Evolutionary conservation across 2,113 vertebrate genomes (phyloP).

Genomic region (Diglossa brunneiventris): DNA sequence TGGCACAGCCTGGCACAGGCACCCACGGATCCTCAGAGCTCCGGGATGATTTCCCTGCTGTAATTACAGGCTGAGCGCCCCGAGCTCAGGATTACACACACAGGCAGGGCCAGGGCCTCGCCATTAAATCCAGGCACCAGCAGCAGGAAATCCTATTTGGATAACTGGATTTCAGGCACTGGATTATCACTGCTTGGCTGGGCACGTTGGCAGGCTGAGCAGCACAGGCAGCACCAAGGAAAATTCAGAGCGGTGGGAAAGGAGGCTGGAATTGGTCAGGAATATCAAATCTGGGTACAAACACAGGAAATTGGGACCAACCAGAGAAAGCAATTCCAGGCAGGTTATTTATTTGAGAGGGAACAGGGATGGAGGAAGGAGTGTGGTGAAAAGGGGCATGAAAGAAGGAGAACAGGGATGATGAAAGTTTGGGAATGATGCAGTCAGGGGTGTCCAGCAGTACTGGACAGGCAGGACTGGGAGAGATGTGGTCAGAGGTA

Average conservation of each 20-base stretch:
- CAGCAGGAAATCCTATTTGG: slow-evolving; percentile 47
- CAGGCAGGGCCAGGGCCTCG: not conserved
- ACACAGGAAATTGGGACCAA: not conserved
- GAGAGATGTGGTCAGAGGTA: not conserved
- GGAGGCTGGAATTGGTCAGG: not conserved
- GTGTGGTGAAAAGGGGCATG: not conserved
- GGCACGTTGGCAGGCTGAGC: accelerated
- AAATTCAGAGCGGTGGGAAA: not conserved
- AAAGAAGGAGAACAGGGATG: not conserved
- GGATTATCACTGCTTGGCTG: not conserved
- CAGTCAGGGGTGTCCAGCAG: not conserved
- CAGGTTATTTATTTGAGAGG: not conserved
- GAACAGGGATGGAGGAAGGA: not conserved
- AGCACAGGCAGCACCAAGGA: not conserved
- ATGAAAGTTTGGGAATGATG: not conserved
- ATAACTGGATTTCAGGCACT: slow-evolving; percentile 38
- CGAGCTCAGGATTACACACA: not conserved
- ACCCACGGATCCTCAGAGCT: accelerated
- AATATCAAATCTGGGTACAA: not conserved
- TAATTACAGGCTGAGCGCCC: not conserved
- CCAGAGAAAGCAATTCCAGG: not conserved
- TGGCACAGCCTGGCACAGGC: not conserved
- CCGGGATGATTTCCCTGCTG: not conserved
- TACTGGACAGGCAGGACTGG: not conserved
- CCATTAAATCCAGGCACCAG: not conserved